Evolutionary conservation across 92 coral and sea anemone species (phyloP).

Genomic region (Bergia sp.): DNA sequence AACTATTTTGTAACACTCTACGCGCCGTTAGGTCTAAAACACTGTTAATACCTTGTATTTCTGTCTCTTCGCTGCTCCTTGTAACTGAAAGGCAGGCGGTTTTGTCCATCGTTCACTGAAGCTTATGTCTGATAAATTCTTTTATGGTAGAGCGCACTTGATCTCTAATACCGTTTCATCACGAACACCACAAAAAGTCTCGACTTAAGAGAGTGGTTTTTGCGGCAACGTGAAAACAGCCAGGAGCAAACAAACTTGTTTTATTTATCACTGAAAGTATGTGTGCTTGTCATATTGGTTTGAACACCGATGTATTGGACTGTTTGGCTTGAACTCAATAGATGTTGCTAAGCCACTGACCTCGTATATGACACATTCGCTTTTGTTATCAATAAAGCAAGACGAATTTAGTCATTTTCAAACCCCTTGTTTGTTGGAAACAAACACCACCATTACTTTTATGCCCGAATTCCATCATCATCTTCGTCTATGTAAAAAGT

Average conservation of each 20-base stretch:
- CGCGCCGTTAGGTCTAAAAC: background rate
- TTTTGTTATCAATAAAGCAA: slow-evolving; percentile 19
- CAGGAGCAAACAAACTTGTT: background rate
- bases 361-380: background rate
- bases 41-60: background rate
- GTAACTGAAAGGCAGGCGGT: background rate
- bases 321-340: slow-evolving; percentile 11
- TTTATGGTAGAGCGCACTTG: background rate
- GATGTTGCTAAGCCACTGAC: slow-evolving; percentile 12
- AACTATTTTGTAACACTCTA: background rate
- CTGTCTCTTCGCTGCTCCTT: no score
- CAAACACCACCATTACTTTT: background rate
- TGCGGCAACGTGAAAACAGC: background rate
- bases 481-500: background rate
- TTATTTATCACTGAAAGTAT: background rate
- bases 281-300: slow-evolving; percentile 17
- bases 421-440: background rate
- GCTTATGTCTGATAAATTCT: background rate
- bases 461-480: background rate
- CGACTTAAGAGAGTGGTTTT: background rate
- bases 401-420: background rate
- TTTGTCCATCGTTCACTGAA: no score
- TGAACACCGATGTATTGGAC: slow-evolving; percentile 28
- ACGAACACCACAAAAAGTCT: background rate
- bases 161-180: background rate